A percentile compares a stretch with the other conserved stretches of the same genome.
phyloP scores from a whole-genome alignment of 2,888 invertebrate species.

The Aphidoletes aphidimyza region DNA sequence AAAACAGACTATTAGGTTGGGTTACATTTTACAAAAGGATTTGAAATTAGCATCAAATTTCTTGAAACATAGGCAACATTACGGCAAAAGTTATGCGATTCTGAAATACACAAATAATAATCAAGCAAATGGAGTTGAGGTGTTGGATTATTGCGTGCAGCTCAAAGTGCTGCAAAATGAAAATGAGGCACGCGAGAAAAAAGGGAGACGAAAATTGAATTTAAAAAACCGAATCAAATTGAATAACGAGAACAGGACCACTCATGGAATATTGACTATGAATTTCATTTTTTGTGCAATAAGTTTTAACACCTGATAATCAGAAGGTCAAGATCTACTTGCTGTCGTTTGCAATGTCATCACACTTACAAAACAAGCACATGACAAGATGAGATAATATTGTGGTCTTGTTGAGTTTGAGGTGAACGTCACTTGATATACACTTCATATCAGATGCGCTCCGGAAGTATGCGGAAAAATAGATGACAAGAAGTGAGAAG shows the following conservation, averaged over 20 bases:
- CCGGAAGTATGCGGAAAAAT: neutral
- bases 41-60: neutral
- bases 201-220: neutral
- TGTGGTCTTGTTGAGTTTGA: too few species aligned
- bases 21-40: neutral
- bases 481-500: neutral
- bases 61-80: too few species aligned
- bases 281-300: neutral
- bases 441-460: too few species aligned
- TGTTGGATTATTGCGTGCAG: too few species aligned
- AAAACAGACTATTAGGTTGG: neutral
- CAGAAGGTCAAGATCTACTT: neutral
- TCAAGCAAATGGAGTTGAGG: too few species aligned
- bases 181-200: neutral
- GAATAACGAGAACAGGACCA: too few species aligned
- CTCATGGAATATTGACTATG: too few species aligned
- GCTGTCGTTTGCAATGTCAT: neutral
- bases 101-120: neutral
- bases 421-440: too few species aligned
- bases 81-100: too few species aligned
- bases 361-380: too few species aligned
- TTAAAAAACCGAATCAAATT: neutral
- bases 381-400: too few species aligned
- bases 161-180: too few species aligned
- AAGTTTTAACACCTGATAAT: neutral